Conservation (phyloP, 2,797 vertebrate species). For the Sylvia borin region DNA sequence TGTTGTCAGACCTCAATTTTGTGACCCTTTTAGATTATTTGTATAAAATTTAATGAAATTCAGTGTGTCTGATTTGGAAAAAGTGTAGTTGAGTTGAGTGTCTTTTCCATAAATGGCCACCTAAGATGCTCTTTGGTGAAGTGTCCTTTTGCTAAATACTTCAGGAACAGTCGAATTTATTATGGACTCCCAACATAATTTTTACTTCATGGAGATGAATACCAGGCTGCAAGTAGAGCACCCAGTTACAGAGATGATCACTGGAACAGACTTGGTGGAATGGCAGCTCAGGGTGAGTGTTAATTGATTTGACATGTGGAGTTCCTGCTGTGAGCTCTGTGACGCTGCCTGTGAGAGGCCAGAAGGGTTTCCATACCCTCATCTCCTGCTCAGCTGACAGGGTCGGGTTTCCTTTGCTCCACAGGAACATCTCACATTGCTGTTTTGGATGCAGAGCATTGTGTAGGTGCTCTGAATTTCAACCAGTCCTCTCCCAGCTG, state of each 20-base stretch:
- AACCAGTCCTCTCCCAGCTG: neutral
- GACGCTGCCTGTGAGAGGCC: neutral
- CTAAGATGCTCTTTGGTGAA: neutral
- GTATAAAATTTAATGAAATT: neutral
- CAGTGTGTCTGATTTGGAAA: neutral
- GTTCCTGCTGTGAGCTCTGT: neutral
- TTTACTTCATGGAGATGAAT: slow-evolving; percentile 99
- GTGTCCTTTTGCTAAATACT: neutral
- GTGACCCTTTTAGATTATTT: neutral
- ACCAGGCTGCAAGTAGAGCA: slow-evolving; percentile 97
- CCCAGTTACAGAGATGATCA: slow-evolving; percentile 97
- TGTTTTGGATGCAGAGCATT: neutral
- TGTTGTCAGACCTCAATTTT: neutral
- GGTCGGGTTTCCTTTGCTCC: neutral
- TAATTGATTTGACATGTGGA: neutral
- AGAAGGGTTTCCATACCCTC: neutral
- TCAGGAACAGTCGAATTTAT: slow-evolving; percentile 97
- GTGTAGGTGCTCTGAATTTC: neutral
- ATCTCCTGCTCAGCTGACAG: neutral
- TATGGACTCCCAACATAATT: slow-evolving; percentile 93
- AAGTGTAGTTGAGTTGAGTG: neutral
- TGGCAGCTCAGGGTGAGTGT: slow-evolving; percentile 93
- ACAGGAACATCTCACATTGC: neutral
- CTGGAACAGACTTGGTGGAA: slow-evolving; percentile 95
- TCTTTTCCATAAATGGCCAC: neutral